Percentiles rank a stretch among this genome's conserved stretches.
phyloP scores from a whole-genome alignment of 53 echinoderm and acorn worm genomes.

The Actinopyga echinites region DNA sequence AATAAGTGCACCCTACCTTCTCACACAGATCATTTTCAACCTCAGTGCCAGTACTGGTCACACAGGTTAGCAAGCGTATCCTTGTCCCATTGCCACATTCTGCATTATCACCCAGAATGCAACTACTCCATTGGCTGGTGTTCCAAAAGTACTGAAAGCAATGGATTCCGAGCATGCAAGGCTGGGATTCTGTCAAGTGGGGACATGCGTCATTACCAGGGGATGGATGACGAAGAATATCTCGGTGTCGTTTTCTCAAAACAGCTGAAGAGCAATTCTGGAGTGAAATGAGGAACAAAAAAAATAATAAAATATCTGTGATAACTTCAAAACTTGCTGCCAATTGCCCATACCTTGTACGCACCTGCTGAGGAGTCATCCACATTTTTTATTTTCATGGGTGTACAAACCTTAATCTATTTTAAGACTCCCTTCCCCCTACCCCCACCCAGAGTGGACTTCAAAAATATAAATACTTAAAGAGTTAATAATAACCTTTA shows the following conservation, averaged over 20 bases:
- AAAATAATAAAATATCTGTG: neutral
- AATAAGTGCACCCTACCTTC: conserved; percentile 45
- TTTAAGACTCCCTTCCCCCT: too few species aligned
- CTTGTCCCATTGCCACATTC: conserved; percentile 76
- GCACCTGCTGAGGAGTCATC: too few species aligned
- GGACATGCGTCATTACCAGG: conserved; percentile 50
- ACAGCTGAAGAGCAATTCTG: conserved; percentile 64
- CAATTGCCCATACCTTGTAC: too few species aligned
- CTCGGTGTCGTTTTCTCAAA: conserved; percentile 64
- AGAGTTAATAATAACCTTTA: too few species aligned
- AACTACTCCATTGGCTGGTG: conserved; percentile 71
- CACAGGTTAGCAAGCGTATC: conserved; percentile 68
- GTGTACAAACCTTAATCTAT: too few species aligned
- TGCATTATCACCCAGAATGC: conserved; percentile 59
- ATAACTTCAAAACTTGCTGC: too few species aligned
- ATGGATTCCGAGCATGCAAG: conserved; percentile 63
- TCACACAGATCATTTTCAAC: conserved; percentile 82
- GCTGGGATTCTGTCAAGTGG: conserved; percentile 58
- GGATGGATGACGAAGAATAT: conserved; percentile 65
- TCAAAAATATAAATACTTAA: too few species aligned
- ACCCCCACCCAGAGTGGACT: too few species aligned
- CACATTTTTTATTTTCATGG: too few species aligned
- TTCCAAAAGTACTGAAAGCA: conserved; percentile 88
- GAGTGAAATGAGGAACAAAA: neutral
- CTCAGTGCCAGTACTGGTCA: conserved; percentile 51